Conservation (phyloP, 64 coral and sea anemone genomes). For the Montipora sp. region DNA sequence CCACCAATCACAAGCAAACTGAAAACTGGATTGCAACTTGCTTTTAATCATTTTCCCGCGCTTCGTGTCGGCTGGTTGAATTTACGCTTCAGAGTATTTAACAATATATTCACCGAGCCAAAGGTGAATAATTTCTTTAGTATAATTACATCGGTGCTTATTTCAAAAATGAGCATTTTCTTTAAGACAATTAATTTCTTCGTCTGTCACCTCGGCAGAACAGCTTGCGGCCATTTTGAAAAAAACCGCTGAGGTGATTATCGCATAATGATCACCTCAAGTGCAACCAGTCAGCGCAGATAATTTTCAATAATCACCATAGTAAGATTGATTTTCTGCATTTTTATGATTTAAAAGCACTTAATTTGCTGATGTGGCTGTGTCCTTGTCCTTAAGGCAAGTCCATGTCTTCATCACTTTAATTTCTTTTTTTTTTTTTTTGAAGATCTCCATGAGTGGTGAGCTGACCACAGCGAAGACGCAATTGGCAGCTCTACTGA, state of each 20-base stretch:
- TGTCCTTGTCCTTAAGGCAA: background rate
- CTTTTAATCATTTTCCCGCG: background rate
- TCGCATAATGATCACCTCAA: too few relatives aligned
- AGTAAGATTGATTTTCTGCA: background rate
- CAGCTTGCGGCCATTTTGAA: too few relatives aligned
- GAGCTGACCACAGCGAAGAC: conserved; percentile 86
- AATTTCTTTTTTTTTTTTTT: background rate
- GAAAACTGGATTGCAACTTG: background rate
- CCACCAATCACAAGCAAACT: background rate
- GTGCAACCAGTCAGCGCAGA: too few relatives aligned
- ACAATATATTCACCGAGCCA: too few relatives aligned
- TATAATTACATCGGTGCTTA: too few relatives aligned
- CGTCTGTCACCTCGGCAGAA: too few relatives aligned
- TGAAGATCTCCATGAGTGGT: conserved; percentile 76
- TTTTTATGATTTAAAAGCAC: background rate
- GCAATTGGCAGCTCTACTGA: conserved; percentile 71
- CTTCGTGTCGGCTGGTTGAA: background rate
- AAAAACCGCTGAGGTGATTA: too few relatives aligned
- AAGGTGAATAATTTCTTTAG: too few relatives aligned
- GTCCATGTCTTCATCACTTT: background rate
- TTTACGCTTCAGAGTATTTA: background rate
- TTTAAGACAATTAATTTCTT: too few relatives aligned
- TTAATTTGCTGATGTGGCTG: background rate
- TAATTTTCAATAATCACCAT: too few relatives aligned
- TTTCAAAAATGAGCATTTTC: too few relatives aligned